Evolutionary conservation across 2,797 vertebrate genomes (phyloP), one percentile per base, ranked within the genome.

Genomic region (Gobionotothen gibberifrons): DNA sequence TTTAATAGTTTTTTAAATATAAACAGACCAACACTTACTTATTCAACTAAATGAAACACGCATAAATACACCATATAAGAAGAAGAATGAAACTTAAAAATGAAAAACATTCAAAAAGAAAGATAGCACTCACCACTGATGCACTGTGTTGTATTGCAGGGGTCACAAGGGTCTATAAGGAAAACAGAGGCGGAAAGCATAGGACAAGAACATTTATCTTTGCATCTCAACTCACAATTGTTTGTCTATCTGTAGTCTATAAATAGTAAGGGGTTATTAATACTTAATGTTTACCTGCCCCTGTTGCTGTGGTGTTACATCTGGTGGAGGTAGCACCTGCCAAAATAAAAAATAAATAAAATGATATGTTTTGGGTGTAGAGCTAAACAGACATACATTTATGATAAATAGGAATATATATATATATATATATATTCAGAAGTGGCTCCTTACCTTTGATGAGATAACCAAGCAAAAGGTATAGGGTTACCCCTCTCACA

Each of bases 371-470:
- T 36, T 3, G 49, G 32, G 15, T 22, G 14, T 39, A 10, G 2
- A 73, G 51, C 3, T 46, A 21, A 78, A 52, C 9, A 72, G 9
- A 4, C 10, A 57, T 15, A 36, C 32, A 49, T 0, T 12, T 16
- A 9, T 4, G 36, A 3, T 36, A 0, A 69, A 40, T 17, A 36
- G 2, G 1, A 58, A 40, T 36, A 36, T 36, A 11, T 6, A 49
- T 16, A 47, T 9, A 43, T n/a, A 29, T 5, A 59, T 36, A 78
- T 26, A 69, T 49, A 49, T 26, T 2, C 4, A 29, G 1, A 56
- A 53, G 36, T 57, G 16, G 13, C 9, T 67, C 12, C 78, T 85
- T 80, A 88, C 89, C 72, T 17, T 49, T 62, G 36, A 88, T 3
- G 7, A 87, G 36, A 55, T 72, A 58, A 39, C 66, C 55, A 43